Evolutionary conservation across 2,797 vertebrate species (phyloP), one percentile per base, ranked within the genome.

Genomic region (Okamejei kenojei): DNA sequence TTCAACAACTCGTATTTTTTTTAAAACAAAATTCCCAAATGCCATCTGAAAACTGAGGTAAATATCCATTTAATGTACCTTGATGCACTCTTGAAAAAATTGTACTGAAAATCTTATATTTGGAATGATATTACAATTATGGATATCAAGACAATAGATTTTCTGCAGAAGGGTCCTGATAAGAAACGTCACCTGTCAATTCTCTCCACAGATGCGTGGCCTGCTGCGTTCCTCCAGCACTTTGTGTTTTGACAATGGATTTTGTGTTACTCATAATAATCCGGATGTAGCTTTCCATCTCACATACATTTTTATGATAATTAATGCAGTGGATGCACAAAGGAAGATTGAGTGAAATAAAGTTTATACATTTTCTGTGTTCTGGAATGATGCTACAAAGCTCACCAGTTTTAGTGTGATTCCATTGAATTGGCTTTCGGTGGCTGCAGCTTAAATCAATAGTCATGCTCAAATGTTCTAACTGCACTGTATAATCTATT

Each of bases 401-500:
- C 15, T 88, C 63, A 35, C 1, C 19, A 32, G n/a, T 88, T 88
- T 65, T 32, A 68, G 7, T 65, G 84, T 88, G 63, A 17, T 68
- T 65, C 82, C n/a, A 8, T 35, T 88, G n/a, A 88, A 35, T 88
- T 19, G n/a, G 17, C 2, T 68, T 88, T 68, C 19, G 19, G 68
- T 19, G n/a, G 26, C 54, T n/a, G 26, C 10, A 84, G 63, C 21
- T 32, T 17, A 88, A 32, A 88, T 21, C 1, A 32, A 54, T 17
- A 10, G 7, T 35, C 77, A 17, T 77, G 29, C n/a, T 0, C 77
- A 78, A 78, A 17, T 15, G 77, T 78, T 35, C 13, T 86, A 68
- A 68, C 32, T 88, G 84, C 9, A 68, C n/a, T 88, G 17, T 68
- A 19, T 21, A 68, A 68, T 68, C 8, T 94, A 32, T 95, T 95